Conservation (phyloP, 1,140 invertebrate species). For the Drosophila littoralis region DNA sequence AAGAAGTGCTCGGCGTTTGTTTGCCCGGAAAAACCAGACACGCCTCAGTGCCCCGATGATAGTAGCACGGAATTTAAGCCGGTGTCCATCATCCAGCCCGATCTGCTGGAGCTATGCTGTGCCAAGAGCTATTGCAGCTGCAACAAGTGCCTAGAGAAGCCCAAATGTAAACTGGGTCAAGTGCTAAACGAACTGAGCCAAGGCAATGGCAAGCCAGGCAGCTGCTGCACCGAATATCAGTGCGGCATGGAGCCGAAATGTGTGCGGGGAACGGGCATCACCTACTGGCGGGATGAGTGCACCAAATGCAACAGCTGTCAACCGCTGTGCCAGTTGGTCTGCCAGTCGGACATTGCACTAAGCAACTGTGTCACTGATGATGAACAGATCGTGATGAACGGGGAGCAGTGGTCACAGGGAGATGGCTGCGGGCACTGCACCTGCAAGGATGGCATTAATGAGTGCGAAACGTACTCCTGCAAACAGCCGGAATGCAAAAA, state of each 20-base stretch:
- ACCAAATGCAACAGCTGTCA: constrained; percentile 58
- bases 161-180: constrained; percentile 25
- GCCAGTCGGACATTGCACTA: neutral
- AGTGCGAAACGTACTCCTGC: constrained; percentile 31
- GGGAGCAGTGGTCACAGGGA: constrained; percentile 47
- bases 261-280: neutral
- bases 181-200: constrained; percentile 45
- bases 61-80: constrained; percentile 7
- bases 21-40: neutral
- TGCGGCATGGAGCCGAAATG: constrained; percentile 52
- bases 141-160: constrained; percentile 39
- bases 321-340: neutral
- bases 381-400: constrained; percentile 29
- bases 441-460: constrained; percentile 29
- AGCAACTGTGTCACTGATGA: constrained; percentile 40
- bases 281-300: constrained; percentile 53
- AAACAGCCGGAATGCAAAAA: neutral
- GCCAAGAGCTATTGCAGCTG: constrained; percentile 36
- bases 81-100: neutral
- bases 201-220: constrained; percentile 55
- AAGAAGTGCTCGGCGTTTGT: constrained; percentile 12
- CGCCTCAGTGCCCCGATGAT: constrained; percentile 15
- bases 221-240: constrained; percentile 58
- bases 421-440: constrained; percentile 46
- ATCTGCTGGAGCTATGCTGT: constrained; percentile 30